Evolutionary conservation across 1,140 invertebrate species (phyloP).

Genomic region (Nasonia longicornis): DNA sequence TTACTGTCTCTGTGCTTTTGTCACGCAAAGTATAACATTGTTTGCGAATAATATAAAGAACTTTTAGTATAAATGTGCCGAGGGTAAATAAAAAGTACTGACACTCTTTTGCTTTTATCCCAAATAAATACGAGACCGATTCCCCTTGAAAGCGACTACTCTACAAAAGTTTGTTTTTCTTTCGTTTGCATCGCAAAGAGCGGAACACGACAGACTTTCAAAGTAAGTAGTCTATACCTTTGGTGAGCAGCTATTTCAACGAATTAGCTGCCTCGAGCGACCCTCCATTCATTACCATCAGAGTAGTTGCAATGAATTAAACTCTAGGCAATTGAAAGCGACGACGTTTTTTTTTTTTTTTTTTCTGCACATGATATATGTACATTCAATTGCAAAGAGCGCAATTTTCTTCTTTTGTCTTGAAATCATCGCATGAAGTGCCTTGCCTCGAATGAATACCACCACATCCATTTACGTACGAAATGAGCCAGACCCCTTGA

Average conservation of each 20-base stretch:
- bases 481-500: not conserved
- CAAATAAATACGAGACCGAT: not conserved
- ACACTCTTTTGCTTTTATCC: not conserved
- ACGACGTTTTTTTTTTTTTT: not conserved
- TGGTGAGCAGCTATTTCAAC: not conserved
- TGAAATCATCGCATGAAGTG: not conserved
- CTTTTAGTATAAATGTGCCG: not conserved
- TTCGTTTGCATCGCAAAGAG: not conserved
- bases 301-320: not conserved
- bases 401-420: not conserved
- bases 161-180: not conserved
- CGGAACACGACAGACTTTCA: not conserved
- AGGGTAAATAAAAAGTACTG: not conserved
- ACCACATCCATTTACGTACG: no score
- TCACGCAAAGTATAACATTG: not conserved
- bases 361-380: not conserved
- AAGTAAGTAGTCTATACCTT: not conserved
- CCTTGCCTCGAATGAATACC: no score
- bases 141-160: no score
- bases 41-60: no score
- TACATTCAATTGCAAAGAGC: not conserved
- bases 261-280: not conserved
- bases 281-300: not conserved
- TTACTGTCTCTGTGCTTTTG: not conserved
- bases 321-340: not conserved